phyloP scores from a whole-genome alignment of 1,140 invertebrate genomes.

The Drosophila hydei region DNA sequence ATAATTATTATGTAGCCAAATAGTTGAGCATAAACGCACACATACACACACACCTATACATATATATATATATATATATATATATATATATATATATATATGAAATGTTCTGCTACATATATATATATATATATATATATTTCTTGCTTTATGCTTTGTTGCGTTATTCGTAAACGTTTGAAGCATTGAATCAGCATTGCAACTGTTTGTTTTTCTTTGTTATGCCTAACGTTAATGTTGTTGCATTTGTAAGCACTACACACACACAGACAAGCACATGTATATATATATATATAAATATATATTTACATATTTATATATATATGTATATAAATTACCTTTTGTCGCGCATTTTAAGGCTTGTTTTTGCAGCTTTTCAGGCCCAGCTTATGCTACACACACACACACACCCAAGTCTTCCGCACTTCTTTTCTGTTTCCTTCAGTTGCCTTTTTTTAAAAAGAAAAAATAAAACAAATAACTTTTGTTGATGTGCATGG shows the following conservation, averaged over 20 bases:
- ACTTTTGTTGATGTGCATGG: neutral
- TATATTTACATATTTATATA: neutral
- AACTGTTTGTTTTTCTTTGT: slow-evolving; percentile 33
- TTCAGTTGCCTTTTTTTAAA: slow-evolving; percentile 1
- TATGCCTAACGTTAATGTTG: slow-evolving; percentile 39
- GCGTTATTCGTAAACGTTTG: slow-evolving; percentile 42
- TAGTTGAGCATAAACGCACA: slow-evolving; percentile 24
- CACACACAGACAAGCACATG: slow-evolving; percentile 7
- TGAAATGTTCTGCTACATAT: neutral
- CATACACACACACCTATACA: slow-evolving; percentile 6
- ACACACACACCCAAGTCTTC: slow-evolving; percentile 27
- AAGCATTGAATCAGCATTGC: slow-evolving; percentile 23
- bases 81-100: neutral
- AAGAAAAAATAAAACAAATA: too few species aligned
- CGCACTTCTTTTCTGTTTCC: slow-evolving; percentile 13
- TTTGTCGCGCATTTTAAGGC: slow-evolving; percentile 18
- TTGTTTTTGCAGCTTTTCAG: slow-evolving; percentile 1
- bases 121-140: neutral
- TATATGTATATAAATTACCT: neutral
- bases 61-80: too few species aligned
- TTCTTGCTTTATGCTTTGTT: slow-evolving; percentile 30
- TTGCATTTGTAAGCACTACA: slow-evolving; percentile 29
- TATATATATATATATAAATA: neutral
- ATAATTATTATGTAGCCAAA: slow-evolving; percentile 31
- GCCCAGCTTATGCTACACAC: neutral